Evolutionary conservation across 2,888 invertebrate species (phyloP), one percentile per base, ranked within the genome.

Genomic region (Podabrus alpinus): DNA sequence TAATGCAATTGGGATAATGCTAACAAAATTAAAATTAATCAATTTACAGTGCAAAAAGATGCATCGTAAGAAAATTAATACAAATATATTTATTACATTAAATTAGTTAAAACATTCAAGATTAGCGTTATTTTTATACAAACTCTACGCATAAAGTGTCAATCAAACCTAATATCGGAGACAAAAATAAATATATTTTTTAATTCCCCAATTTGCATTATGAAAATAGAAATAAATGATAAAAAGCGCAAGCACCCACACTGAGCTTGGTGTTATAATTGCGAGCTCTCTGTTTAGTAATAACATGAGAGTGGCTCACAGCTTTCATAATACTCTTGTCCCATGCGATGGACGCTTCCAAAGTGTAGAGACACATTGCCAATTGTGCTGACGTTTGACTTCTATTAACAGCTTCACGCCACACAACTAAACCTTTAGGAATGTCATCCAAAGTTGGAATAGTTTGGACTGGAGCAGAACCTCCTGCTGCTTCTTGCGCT

Each of bases 281-380:
- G 86, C 87, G 87, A 84, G 87, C 87, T 85, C 86, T 87, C 86
- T 86, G 85, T 85, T 86, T 85, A 86, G 86, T 86, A 86, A 86
- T 85, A 82, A 84, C 85, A 83, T 82, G 81, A 81, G 84, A 83
- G 80, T 83, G 86, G 94, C 96, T 93, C 91, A 98, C 97, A 89
- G 98, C 98, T 92, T 98, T 97, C 98, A 99, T 98, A 85, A 98
- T 96, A 89, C 97, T 97, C 90, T 98, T 97, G 89, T 99, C 98
- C 99, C 99, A 99, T 59, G 98, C 97, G 82, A 99, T 96, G 85
- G 94, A 95, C 2, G 94, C 93, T 86, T 98, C 97, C 80, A 99
- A 89, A 82, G 96, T 94, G 84, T 96, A 94, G 74, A 97, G 90
- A 81, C 95, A 94, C 93, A 97, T 94, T 17, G 96, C 95, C 19